phyloP scores from a whole-genome alignment of 2,113 vertebrate species.

The Fukomys damarensis region DNA sequence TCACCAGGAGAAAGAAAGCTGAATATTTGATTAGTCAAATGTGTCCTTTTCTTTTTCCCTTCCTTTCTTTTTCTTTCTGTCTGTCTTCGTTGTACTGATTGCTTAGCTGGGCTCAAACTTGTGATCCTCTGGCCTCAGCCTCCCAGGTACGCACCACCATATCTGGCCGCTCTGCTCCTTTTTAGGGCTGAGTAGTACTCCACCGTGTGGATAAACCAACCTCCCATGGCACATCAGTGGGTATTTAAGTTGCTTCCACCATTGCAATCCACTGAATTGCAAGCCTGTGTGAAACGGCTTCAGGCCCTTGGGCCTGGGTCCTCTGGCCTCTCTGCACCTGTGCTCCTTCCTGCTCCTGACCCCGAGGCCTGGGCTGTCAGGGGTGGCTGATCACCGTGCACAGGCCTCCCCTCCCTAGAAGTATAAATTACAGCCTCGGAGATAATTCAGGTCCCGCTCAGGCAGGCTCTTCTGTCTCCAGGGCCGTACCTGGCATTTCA shows the following conservation, averaged over 20 bases:
- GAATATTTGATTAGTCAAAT: too few species aligned
- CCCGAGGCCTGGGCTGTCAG: background rate
- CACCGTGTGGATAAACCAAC: rapidly evolving
- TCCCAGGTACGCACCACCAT: too few species aligned
- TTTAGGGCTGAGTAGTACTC: rapidly evolving
- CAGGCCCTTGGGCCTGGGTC: rapidly evolving
- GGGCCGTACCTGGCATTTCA: constrained; percentile 23
- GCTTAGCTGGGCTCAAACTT: background rate
- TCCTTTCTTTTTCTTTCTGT: background rate
- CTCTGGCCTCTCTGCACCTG: background rate
- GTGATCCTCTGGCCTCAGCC: too few species aligned
- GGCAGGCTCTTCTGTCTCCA: constrained; percentile 9
- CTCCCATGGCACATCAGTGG: rapidly evolving
- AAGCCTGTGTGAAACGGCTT: rapidly evolving
- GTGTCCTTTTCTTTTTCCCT: too few species aligned
- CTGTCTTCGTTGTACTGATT: background rate
- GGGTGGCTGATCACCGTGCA: too few species aligned
- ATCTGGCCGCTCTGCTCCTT: rapidly evolving
- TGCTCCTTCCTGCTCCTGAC: background rate
- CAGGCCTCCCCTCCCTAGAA: constrained; percentile 14
- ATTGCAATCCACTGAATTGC: rapidly evolving
- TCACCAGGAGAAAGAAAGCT: too few species aligned
- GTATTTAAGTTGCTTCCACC: rapidly evolving
- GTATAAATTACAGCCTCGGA: constrained; percentile 76
- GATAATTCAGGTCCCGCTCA: background rate